These are phyloP conservation scores for Oscheius sp. DNA, from an alignment of 2,888 invertebrate genomes.

Conservation along the genomic window DNA sequence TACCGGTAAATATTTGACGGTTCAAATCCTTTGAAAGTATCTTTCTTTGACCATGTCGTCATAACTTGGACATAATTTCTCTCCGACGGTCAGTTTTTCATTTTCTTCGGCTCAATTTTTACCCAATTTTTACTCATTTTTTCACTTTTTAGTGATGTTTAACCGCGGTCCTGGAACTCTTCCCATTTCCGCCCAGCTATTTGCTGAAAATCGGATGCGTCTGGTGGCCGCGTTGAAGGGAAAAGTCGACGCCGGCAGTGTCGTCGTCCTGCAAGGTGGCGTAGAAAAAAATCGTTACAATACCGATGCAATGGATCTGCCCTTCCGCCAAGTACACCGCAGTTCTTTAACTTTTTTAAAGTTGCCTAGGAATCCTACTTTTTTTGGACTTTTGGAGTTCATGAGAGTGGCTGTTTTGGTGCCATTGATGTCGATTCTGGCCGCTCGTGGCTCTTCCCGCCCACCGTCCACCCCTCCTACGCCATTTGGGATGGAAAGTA, in stretches of 20 bases:
- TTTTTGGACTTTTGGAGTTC: constrained; percentile 93
- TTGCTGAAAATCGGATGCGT: constrained; percentile 63
- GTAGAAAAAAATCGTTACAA: constrained; percentile 68
- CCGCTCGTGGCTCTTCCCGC: constrained; percentile 85
- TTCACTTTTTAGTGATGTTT: background rate
- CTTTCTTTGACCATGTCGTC: no score
- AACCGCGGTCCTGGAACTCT: constrained; percentile 56
- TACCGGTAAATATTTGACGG: no score
- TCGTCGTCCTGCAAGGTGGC: constrained; percentile 66
- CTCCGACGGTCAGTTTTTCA: no score
- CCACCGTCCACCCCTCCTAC: constrained; percentile 86
- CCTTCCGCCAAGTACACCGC: constrained; percentile 68
- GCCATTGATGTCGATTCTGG: constrained; percentile 76
- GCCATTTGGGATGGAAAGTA: constrained; percentile 92
- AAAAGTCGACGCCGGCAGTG: constrained; percentile 42
- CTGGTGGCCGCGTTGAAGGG: constrained; percentile 50
- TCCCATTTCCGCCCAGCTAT: constrained; percentile 60
- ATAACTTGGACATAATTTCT: no score
- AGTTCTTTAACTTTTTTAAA: background rate
- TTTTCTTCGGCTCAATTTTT: no score
- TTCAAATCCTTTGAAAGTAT: no score
- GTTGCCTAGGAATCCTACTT: constrained; percentile 89
- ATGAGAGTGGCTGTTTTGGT: constrained; percentile 91
- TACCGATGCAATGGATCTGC: constrained; percentile 70
- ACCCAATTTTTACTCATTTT: no score